These are phyloP conservation scores for Melikaiella ostensackeni DNA, from an alignment of 2,888 invertebrate species.

Conservation along the genomic window DNA sequence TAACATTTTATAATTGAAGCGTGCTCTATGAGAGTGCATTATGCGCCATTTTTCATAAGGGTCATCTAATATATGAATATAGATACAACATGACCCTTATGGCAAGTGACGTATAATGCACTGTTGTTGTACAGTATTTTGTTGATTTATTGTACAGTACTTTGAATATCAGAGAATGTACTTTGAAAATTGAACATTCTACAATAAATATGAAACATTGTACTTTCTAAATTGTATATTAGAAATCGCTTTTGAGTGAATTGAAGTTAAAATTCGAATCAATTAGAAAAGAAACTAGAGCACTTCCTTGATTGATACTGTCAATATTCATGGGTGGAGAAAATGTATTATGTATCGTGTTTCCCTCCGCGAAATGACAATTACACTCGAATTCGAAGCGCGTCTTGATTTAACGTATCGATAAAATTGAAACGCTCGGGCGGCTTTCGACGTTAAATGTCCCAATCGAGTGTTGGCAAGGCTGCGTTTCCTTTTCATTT, in stretches of 20 bases:
- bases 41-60: too few species aligned
- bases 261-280: neutral
- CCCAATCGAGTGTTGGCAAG: slow-evolving; percentile 12
- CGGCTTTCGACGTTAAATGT: slow-evolving; percentile 30
- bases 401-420: slow-evolving; percentile 25
- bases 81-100: too few species aligned
- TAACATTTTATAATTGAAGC: too few species aligned
- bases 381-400: slow-evolving; percentile 17
- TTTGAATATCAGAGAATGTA: too few species aligned
- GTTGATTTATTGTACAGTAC: too few species aligned
- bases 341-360: slow-evolving; percentile 18
- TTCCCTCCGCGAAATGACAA: slow-evolving; percentile 22
- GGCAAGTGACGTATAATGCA: too few species aligned
- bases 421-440: slow-evolving; percentile 16
- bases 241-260: neutral
- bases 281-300: slow-evolving; percentile 29
- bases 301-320: slow-evolving; percentile 30
- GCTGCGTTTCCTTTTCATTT: slow-evolving; percentile 35
- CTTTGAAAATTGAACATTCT: too few species aligned
- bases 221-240: neutral
- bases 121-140: too few species aligned
- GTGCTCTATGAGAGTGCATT: too few species aligned
- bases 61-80: too few species aligned
- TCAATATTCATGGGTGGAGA: slow-evolving; percentile 25
- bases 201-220: too few species aligned